These are phyloP conservation scores for Eubucco bourcierii DNA, from an alignment of 2,113 vertebrate genomes.

Conservation along the genomic window DNA sequence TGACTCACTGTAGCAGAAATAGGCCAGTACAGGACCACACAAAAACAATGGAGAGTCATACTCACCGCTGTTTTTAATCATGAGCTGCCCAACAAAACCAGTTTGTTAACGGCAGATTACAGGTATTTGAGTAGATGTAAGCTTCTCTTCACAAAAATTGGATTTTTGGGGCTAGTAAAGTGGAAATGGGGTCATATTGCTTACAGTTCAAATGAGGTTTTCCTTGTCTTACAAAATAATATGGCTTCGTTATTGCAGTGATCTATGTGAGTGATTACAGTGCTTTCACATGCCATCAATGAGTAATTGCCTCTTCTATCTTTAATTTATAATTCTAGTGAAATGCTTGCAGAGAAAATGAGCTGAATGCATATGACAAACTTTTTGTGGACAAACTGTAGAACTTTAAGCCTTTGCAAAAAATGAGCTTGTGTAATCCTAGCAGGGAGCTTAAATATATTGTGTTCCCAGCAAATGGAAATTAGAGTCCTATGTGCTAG, in stretches of 20 bases:
- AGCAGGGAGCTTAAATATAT: neutral
- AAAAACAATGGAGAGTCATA: neutral
- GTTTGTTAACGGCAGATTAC: conserved; percentile 3
- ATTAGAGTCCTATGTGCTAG: neutral
- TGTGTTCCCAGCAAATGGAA: neutral
- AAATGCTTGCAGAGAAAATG: neutral
- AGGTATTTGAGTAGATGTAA: neutral
- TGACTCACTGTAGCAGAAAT: neutral
- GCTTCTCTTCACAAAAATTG: neutral
- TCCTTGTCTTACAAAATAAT: neutral
- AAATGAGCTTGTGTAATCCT: neutral
- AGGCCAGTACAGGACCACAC: neutral
- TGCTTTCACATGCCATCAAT: neutral
- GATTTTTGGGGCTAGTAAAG: neutral
- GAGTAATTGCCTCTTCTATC: neutral
- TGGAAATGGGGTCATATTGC: neutral
- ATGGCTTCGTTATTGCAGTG: neutral
- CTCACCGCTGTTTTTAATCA: neutral
- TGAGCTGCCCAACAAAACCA: neutral
- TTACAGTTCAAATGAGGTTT: neutral
- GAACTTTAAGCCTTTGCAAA: neutral
- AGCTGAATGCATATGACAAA: neutral
- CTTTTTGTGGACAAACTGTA: neutral
- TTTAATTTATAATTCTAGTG: neutral
- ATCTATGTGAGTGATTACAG: neutral